Conservation (phyloP, 2,113 vertebrate genomes). For the Struthidea cinerea region DNA sequence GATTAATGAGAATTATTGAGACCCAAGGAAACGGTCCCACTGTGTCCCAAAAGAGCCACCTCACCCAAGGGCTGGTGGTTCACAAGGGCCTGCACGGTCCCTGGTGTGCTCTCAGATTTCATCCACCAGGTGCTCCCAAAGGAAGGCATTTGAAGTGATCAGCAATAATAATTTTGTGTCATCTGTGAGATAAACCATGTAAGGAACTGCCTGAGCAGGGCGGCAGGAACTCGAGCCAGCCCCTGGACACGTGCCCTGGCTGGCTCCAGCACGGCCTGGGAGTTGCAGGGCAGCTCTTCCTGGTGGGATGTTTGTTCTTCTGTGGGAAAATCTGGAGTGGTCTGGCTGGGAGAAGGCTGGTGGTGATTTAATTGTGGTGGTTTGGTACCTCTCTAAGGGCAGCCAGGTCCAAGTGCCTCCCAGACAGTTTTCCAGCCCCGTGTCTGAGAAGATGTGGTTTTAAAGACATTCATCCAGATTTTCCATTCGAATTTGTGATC, state of each 20-base stretch:
- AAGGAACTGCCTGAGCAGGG: slow-evolving; percentile 44
- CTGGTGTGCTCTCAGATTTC: neutral
- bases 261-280: neutral
- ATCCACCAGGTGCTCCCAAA: neutral
- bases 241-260: neutral
- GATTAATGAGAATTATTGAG: neutral
- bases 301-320: neutral
- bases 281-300: neutral
- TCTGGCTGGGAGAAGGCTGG: neutral
- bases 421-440: neutral
- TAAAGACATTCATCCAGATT: neutral
- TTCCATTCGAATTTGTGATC: neutral
- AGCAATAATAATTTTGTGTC: slow-evolving; percentile 45
- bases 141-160: slow-evolving; percentile 37
- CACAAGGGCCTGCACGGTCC: neutral
- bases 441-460: rapidly evolving
- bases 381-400: neutral
- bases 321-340: neutral
- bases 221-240: slow-evolving; percentile 23
- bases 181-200: slow-evolving; percentile 9
- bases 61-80: neutral
- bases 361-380: neutral
- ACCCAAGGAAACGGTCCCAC: neutral
- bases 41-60: neutral
- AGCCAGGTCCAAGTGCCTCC: neutral